Conservation (phyloP, 2,888 invertebrate species). For the Stenoptilia bipunctidactyla region DNA sequence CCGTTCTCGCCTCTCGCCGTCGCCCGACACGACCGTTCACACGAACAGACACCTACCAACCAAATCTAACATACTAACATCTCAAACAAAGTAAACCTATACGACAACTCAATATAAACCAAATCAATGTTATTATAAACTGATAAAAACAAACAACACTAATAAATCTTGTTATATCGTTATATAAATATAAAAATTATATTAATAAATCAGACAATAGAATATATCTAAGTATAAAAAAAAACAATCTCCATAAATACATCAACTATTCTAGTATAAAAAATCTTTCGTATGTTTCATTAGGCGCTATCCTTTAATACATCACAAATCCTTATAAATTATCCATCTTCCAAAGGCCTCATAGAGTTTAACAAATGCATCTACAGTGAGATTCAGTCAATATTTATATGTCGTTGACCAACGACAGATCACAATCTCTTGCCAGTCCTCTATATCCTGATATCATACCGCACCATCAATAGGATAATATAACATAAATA, state of each 20-base stretch:
- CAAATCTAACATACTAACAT: constrained; percentile 58
- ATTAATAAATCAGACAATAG: constrained; percentile 67
- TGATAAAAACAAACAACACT: constrained; percentile 72
- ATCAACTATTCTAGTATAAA: constrained; percentile 72
- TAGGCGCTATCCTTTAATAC: constrained; percentile 71
- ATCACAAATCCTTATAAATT: constrained; percentile 71
- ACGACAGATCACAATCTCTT: constrained; percentile 71
- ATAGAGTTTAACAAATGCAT: constrained; percentile 70
- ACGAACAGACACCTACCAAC: constrained; percentile 34
- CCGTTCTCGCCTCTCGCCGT: constrained; percentile 40
- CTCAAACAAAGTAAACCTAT: constrained; percentile 32
- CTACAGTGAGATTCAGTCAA: constrained; percentile 73
- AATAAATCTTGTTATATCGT: constrained; percentile 64
- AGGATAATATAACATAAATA: constrained; percentile 67
- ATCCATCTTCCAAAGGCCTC: constrained; percentile 72
- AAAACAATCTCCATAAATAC: constrained; percentile 73
- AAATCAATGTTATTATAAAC: constrained; percentile 57
- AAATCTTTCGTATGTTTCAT: constrained; percentile 72
- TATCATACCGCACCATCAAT: constrained; percentile 60
- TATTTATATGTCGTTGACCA: constrained; percentile 71
- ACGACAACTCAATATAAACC: constrained; percentile 45
- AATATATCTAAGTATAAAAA: constrained; percentile 72
- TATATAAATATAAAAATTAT: constrained; percentile 70
- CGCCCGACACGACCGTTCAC: constrained; percentile 18
- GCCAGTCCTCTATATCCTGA: constrained; percentile 61